phyloP scores from a whole-genome alignment of 1,140 invertebrate species.

The Oscheius sp. region DNA sequence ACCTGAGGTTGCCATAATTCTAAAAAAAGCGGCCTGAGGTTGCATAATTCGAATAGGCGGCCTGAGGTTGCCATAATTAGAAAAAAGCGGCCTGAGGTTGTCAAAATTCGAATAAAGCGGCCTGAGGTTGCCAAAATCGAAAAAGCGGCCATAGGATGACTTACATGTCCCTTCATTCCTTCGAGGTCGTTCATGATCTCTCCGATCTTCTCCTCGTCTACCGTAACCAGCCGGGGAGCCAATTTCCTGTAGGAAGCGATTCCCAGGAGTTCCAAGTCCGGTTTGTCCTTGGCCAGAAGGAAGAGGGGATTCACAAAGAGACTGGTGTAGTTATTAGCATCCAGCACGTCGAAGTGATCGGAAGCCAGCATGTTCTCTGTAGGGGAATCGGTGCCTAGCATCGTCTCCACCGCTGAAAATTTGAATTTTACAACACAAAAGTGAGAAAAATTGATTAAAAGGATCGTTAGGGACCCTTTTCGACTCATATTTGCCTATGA shows the following conservation, averaged over 20 bases:
- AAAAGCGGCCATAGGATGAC: background rate
- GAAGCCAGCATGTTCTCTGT: constrained; percentile 51
- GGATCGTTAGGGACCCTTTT: too few relatives aligned
- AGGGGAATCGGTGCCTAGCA: constrained; percentile 57
- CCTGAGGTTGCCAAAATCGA: too few relatives aligned
- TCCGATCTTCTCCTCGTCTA: constrained; percentile 32
- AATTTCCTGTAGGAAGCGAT: constrained; percentile 13
- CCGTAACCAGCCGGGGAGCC: constrained; percentile 31
- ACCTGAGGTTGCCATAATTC: too few relatives aligned
- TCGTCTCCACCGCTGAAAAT: constrained; percentile 39
- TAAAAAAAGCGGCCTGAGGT: too few relatives aligned
- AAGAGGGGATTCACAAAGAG: constrained; percentile 50
- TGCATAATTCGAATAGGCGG: too few relatives aligned
- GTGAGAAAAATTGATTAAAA: too few relatives aligned
- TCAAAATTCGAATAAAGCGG: too few relatives aligned
- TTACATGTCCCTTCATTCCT: background rate
- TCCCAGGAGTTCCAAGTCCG: constrained; percentile 2
- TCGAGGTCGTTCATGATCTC: constrained; percentile 14
- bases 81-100: too few relatives aligned
- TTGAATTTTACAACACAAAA: background rate
- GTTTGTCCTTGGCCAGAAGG: constrained; percentile 32
- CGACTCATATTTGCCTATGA: too few relatives aligned
- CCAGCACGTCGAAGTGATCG: constrained; percentile 49
- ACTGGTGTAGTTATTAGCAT: constrained; percentile 42
- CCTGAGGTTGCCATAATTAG: background rate